Percentiles rank a stretch among this genome's conserved stretches.
Evolutionary conservation across 2,797 vertebrate genomes (phyloP).

Genomic region (Miichthys miiuy): DNA sequence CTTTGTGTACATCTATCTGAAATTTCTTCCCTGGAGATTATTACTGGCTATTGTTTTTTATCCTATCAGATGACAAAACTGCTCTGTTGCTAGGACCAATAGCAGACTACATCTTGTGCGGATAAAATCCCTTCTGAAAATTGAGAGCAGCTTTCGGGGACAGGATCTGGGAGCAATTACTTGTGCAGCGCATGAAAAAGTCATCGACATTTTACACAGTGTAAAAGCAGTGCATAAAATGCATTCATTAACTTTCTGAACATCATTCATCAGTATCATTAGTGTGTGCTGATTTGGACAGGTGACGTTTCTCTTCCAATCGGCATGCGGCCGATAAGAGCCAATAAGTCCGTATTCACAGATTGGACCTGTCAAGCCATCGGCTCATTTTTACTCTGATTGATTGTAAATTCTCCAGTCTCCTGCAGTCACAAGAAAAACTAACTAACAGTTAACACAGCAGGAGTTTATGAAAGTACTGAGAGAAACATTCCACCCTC

Average conservation of each 20-base stretch:
- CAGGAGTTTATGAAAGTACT: too few relatives aligned
- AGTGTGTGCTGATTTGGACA: neutral
- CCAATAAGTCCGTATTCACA: too few relatives aligned
- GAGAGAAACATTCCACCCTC: too few relatives aligned
- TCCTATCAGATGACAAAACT: slow-evolving; percentile 41
- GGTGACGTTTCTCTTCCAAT: too few relatives aligned
- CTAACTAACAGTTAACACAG: too few relatives aligned
- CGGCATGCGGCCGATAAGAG: too few relatives aligned
- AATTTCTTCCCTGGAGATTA: slow-evolving; percentile 38
- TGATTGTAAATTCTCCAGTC: too few relatives aligned
- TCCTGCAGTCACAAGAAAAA: too few relatives aligned
- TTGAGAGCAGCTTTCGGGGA: slow-evolving; percentile 74
- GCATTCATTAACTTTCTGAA: slow-evolving; percentile 57
- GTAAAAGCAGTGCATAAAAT: slow-evolving; percentile 46
- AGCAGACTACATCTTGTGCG: slow-evolving; percentile 42
- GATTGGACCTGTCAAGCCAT: too few relatives aligned
- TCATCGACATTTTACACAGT: slow-evolving; percentile 41
- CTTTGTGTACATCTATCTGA: neutral
- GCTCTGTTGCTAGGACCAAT: slow-evolving; percentile 21
- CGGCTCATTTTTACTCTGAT: too few relatives aligned
- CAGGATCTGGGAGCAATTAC: slow-evolving; percentile 80
- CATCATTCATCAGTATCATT: slow-evolving; percentile 56
- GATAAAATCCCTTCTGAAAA: slow-evolving; percentile 64
- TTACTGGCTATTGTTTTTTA: slow-evolving; percentile 13
- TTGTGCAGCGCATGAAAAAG: slow-evolving; percentile 42